Base-by-base conservation (phyloP, 2,113 vertebrate species). In the Furnarius figulus region DNA sequence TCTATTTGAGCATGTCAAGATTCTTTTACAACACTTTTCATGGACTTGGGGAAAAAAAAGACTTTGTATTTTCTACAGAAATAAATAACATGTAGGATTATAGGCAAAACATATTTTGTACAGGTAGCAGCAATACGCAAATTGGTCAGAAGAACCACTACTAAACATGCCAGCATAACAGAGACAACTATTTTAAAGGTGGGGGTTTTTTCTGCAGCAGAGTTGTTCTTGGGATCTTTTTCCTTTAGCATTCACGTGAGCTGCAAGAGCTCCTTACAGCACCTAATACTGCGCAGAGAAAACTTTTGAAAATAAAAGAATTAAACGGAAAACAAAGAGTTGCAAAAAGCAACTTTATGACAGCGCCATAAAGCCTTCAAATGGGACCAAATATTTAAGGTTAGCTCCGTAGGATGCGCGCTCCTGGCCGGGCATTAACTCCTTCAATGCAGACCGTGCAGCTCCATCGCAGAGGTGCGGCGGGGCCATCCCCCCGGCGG, bases 381-480 rank as follows among this genome's bases (percentile, higher is more conserved):
- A 55, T 0, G 2, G 5, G 18, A 33, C 5, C 16, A 30, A 42
- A 24, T 4, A 28, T 5, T 49, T 2, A 46, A 13, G 16, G 25
- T 50, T 3, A 81, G 13, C 2, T 30, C 25, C 2, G 30, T 28
- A 55, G 27, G 28, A 22, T 2, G 14, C 0, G 1, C 1, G 0
- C 5, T 76, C n/a, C 39, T 47, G 46, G 21, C 4, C 5, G 10
- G 55, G 5, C n/a, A 39, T 42, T 44, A 78, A 67, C 15, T 30
- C 39, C 25, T 8, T 39, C 35, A 59, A 85, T 6, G 16, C 62
- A 27, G 58, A 23, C 28, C 22, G 14, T 0, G 20, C 9, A 12
- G 2, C 0, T 49, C 2, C 24, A 49, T 5, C 37, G 18, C 25
- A 14, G 4, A 15, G 5, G 11, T 30, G 7, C 42, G 59, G 21